phyloP scores from a whole-genome alignment of 2,113 vertebrate species.

The Elanoides forficatus region DNA sequence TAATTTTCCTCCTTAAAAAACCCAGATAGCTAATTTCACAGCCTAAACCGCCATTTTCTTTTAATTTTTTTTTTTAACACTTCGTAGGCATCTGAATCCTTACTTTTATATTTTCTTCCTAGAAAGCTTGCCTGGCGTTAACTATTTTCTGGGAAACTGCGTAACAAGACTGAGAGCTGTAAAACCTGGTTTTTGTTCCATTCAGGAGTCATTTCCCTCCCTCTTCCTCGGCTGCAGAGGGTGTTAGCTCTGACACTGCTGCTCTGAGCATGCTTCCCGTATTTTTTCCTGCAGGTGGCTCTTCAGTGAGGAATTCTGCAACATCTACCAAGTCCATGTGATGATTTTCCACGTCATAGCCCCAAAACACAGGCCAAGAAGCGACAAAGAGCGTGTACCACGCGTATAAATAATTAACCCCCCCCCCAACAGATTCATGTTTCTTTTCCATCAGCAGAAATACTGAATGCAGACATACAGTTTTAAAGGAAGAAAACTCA shows the following conservation, averaged over 20 bases:
- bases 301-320: neutral
- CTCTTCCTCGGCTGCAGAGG: neutral
- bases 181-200: neutral
- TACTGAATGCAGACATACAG: neutral
- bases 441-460: neutral
- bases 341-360: neutral
- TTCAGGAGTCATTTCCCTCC: neutral
- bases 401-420: neutral
- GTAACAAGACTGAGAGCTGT: neutral
- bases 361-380: neutral
- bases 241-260: neutral
- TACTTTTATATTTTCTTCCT: neutral
- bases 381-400: neutral
- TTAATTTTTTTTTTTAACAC: neutral
- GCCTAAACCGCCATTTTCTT: neutral
- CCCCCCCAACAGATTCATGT: neutral
- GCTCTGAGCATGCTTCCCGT: neutral
- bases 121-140: neutral
- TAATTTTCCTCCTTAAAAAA: neutral
- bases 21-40: neutral
- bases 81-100: neutral
- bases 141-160: neutral
- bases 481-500: neutral
- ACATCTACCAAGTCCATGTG: neutral
- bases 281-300: conserved; percentile 32